Evolutionary conservation across 2,888 invertebrate species (phyloP).

Genomic region (Tricholauxania praeusta): DNA sequence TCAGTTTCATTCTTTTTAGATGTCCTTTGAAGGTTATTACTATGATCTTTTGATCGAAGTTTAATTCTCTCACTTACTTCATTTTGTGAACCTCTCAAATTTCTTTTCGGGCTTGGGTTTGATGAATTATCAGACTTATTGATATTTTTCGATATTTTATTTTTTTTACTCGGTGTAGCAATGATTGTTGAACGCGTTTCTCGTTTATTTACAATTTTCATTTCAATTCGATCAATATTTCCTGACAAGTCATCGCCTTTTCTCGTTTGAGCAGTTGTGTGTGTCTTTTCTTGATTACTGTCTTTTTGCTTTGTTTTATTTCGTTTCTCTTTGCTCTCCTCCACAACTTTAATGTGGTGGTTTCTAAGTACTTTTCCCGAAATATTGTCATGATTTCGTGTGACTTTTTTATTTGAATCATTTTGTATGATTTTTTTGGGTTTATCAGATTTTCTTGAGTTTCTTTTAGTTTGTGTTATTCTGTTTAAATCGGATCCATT

Average conservation of each 20-base stretch:
- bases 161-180: not conserved
- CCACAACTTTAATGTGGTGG: not conserved
- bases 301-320: constrained; percentile 16
- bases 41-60: too few relatives aligned
- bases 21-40: too few relatives aligned
- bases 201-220: not conserved
- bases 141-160: too few relatives aligned
- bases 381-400: constrained; percentile 8
- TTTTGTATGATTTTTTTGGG: constrained; percentile 15
- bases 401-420: constrained; percentile 13
- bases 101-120: too few relatives aligned
- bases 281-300: not conserved
- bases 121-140: too few relatives aligned
- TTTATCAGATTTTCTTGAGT: constrained; percentile 11
- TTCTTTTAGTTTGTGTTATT: constrained; percentile 6
- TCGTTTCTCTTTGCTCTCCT: not conserved
- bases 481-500: too few relatives aligned
- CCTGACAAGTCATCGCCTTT: not conserved
- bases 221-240: not conserved
- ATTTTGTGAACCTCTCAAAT: too few relatives aligned
- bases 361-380: not conserved
- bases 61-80: too few relatives aligned
- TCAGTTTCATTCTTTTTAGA: too few relatives aligned
- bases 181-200: constrained; percentile 1
- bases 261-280: not conserved